These are phyloP conservation scores for Dendroctonus ponderosae DNA, from an alignment of 1,140 invertebrate genomes.

Conservation along the genomic window DNA sequence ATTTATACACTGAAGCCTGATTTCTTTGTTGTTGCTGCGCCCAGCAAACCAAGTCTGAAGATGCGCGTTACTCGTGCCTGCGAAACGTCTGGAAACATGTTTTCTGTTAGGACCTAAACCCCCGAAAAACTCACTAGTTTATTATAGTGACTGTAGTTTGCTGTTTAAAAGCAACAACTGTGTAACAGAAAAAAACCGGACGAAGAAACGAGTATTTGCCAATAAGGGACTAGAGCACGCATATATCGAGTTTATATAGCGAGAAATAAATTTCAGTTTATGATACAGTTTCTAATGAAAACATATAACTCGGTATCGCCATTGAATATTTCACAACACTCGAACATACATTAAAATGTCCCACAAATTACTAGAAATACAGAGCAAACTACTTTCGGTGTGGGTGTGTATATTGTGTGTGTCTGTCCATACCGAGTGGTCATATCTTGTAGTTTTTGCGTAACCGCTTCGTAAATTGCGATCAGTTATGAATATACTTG, in stretches of 20 bases:
- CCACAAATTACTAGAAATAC: constrained; percentile 35
- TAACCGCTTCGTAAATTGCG: too few relatives aligned
- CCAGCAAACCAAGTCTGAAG: too few relatives aligned
- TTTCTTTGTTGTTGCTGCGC: too few relatives aligned
- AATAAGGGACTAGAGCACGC: constrained; percentile 20
- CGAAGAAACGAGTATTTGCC: constrained; percentile 23
- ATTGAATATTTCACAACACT: constrained; percentile 34
- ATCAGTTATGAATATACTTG: too few relatives aligned
- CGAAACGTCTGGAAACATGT: too few relatives aligned
- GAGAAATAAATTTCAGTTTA: constrained; percentile 31
- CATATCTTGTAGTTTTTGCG: not conserved
- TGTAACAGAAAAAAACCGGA: too few relatives aligned
- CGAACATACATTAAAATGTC: constrained; percentile 35
- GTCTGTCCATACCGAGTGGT: constrained; percentile 22
- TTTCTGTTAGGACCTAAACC: too few relatives aligned
- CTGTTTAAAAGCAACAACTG: not conserved
- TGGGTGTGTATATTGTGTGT: constrained; percentile 30
- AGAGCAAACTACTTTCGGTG: constrained; percentile 30
- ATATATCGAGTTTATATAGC: constrained; percentile 15
- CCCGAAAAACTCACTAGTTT: too few relatives aligned
- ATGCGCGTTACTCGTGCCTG: too few relatives aligned
- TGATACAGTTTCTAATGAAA: constrained; percentile 36
- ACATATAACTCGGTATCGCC: constrained; percentile 32
- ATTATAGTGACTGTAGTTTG: too few relatives aligned
- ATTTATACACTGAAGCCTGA: too few relatives aligned